Evolutionary conservation across 2,797 vertebrate species (phyloP), one percentile per base, ranked within the genome.

Genomic region (Thripadectes ignobilis): DNA sequence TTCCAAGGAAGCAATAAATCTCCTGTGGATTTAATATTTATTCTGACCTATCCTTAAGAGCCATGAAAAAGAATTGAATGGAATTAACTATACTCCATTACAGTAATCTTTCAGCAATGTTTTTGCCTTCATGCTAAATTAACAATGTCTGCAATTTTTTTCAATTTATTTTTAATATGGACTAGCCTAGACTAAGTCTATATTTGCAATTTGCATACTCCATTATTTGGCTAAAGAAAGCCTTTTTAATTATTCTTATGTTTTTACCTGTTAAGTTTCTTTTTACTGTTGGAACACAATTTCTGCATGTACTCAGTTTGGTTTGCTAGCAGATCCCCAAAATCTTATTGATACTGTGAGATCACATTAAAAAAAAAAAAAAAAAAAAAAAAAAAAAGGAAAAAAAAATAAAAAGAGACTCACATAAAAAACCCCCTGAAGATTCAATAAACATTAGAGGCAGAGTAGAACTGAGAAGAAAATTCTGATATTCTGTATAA

Each of bases 1-100:
- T 95, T 92, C 71, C 78, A 92, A 92, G 82, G 65, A 95, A 96
- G 78, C 84, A 94, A 92, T 91, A 92, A 91, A 92, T 86, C 73
- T 96, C 75, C 72, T 55, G 68, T 75, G 79, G 69, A 79, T 96
- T 96, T 91, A 94, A 84, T 95, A 89, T 89, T 84, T 90, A 80
- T 91, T 93, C 59, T 94, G 55, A 95, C 61, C 85, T 90, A 88
- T 78, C 51, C 79, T 88, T 90, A 92, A 93, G 83, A 81, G 90
- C 77, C 71, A 82, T 92, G 80, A 81, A 95, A 92, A 94, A 84
- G 13, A 86, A 89, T 32, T 63, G 76, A 94, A 92, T 59, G n/a
- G 63, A 91, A 93, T 95, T 94, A 92, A 73, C 83, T 83, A 74
- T 63, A 89, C 52, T 88, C 57, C 54, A 73, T 88, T 89, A 77